Conservation (phyloP, 1,140 invertebrate genomes). For the Branchinecta lynchi region DNA sequence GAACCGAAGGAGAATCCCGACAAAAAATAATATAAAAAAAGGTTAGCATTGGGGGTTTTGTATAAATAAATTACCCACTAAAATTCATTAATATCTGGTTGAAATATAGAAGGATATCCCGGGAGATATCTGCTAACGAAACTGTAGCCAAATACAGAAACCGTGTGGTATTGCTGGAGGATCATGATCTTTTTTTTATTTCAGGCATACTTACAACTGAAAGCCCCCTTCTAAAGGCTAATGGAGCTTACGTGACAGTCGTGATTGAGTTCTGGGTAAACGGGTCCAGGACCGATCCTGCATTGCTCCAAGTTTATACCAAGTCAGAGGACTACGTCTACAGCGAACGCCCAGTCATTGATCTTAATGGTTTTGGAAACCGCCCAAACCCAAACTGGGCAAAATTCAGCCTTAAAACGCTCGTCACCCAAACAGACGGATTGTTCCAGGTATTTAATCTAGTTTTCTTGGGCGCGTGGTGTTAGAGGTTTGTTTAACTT, state of each 20-base stretch:
- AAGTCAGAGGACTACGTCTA: not conserved
- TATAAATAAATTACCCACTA: too few relatives aligned
- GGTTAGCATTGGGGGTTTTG: too few relatives aligned
- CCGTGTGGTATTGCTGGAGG: too few relatives aligned
- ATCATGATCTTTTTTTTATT: not conserved
- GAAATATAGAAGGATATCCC: too few relatives aligned
- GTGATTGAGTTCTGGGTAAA: not conserved
- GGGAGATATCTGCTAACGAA: too few relatives aligned
- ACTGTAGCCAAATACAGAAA: too few relatives aligned
- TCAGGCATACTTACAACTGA: not conserved
- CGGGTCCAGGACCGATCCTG: not conserved
- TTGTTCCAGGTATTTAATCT: not conserved
- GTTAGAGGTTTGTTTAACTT: too few relatives aligned
- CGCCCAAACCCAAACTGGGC: not conserved
- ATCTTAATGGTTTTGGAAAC: not conserved
- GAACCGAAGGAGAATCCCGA: too few relatives aligned
- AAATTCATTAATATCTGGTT: too few relatives aligned
- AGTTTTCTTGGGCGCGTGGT: too few relatives aligned
- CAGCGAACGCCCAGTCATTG: not conserved
- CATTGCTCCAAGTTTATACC: not conserved
- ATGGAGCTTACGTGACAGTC: not conserved
- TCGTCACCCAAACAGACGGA: not conserved
- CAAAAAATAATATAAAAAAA: too few relatives aligned
- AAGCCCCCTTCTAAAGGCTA: not conserved
- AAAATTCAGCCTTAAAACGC: not conserved